Evolutionary conservation across 1,140 invertebrate species (phyloP).

Genomic region (Sipha flava): DNA sequence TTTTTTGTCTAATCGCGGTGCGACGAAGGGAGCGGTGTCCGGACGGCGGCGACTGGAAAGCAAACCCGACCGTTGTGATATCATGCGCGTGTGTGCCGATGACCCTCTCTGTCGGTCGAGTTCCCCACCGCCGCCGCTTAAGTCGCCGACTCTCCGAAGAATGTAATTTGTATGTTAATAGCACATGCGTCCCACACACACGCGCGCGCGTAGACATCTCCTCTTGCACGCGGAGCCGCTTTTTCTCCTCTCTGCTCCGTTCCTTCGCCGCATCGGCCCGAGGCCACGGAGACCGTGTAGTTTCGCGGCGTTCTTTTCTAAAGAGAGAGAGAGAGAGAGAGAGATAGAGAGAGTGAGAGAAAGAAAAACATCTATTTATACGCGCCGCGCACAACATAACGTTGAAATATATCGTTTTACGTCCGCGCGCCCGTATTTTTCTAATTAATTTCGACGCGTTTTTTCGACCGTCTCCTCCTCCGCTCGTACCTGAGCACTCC

Average conservation of each 20-base stretch:
- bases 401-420: neutral
- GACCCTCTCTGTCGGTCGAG: neutral
- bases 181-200: neutral
- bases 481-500: neutral
- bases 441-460: neutral
- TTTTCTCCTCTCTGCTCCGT: neutral
- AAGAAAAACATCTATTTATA: no score
- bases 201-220: neutral
- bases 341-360: no score
- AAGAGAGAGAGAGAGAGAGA: no score
- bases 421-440: neutral
- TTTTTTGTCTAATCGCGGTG: no score
- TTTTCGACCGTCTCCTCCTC: neutral
- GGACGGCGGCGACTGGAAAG: neutral
- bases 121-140: neutral
- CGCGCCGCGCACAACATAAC: no score
- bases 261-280: neutral
- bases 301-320: neutral
- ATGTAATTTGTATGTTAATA: slow-evolving; percentile 29
- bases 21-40: no score
- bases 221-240: neutral
- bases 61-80: neutral
- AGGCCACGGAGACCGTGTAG: neutral
- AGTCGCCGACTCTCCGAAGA: neutral
- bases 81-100: neutral